These are phyloP conservation scores for Malthinus seriepunctatus DNA, from an alignment of 2,888 invertebrate genomes.

Conservation along the genomic window DNA sequence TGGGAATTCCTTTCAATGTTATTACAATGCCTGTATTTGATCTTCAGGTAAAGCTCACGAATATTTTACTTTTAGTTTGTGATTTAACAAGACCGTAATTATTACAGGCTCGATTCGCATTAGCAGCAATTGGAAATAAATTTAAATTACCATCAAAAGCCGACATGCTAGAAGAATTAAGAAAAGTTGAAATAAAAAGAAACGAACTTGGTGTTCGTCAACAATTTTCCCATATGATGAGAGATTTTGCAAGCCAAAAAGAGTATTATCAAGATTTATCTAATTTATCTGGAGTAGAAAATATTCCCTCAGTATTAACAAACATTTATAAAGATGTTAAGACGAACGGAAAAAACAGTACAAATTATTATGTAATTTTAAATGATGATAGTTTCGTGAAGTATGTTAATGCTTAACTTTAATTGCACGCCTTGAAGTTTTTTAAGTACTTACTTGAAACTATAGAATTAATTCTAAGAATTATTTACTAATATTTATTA, in stretches of 20 bases:
- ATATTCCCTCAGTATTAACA: neutral
- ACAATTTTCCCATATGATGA: neutral
- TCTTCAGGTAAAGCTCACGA: constrained; percentile 3
- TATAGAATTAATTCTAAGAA: too few relatives aligned
- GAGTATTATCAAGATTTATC: neutral
- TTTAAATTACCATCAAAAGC: constrained; percentile 63
- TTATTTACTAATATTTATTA: too few relatives aligned
- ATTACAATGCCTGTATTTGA: constrained; percentile 70
- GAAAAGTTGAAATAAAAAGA: constrained; percentile 62
- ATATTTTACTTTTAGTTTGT: neutral
- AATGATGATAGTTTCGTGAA: neutral
- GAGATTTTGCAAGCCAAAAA: neutral
- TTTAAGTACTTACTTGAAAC: too few relatives aligned
- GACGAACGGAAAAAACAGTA: neutral
- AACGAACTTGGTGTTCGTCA: constrained; percentile 56
- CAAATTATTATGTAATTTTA: neutral
- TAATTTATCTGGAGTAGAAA: constrained; percentile 2
- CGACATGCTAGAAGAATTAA: constrained; percentile 64
- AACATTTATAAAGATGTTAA: neutral
- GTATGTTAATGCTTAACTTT: too few relatives aligned
- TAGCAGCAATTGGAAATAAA: constrained; percentile 62
- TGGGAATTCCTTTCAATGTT: constrained; percentile 82
- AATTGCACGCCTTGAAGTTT: too few relatives aligned
- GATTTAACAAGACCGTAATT: neutral
- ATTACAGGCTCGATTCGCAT: constrained; percentile 62